Evolutionary conservation across 2,797 vertebrate species (phyloP).

Genomic region (Eurystomus glaucurus): DNA sequence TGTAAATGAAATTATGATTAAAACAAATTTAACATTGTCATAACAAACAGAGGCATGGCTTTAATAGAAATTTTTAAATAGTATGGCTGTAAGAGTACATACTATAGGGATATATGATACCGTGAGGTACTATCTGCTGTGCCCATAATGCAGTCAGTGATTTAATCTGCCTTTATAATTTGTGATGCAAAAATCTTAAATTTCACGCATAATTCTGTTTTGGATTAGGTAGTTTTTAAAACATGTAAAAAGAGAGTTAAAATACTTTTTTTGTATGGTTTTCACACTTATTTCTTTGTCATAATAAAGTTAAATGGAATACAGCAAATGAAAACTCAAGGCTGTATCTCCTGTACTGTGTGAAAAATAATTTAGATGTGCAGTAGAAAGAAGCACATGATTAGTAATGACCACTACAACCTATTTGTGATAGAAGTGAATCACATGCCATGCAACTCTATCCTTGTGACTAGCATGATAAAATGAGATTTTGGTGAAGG

Average conservation of each 20-base stretch:
- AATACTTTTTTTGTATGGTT: neutral
- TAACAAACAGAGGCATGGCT: neutral
- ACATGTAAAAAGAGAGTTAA: rapidly evolving
- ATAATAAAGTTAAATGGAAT: neutral
- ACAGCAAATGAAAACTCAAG: neutral
- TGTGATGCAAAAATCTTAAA: neutral
- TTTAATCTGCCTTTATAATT: neutral
- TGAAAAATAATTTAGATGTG: neutral
- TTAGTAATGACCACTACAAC: neutral
- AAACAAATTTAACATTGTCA: neutral
- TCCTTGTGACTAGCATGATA: neutral
- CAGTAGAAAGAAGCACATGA: neutral
- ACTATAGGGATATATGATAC: neutral
- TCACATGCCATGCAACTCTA: neutral
- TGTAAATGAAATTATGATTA: constrained; percentile 13
- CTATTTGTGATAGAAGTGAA: neutral
- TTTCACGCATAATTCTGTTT: neutral
- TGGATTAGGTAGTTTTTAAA: neutral
- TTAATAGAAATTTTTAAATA: neutral
- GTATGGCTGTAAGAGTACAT: neutral
- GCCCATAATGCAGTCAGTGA: neutral
- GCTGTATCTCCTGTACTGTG: neutral
- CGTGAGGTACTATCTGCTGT: neutral
- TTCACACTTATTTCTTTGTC: neutral
- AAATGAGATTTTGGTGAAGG: neutral